A percentile compares a stretch with the other conserved stretches of the same genome.
Conservation (phyloP, 2,113 vertebrate genomes). For the human (Homo sapiens) region GRCh38 chr12:42931001-42931500, state of each 20-base stretch:
- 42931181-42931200: neutral
- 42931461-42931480: too few species aligned
- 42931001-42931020: neutral
- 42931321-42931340: neutral
- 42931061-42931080: neutral
- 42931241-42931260: neutral
- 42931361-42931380: neutral
- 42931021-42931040: neutral
- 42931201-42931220: neutral
- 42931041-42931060: neutral
- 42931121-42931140: neutral
- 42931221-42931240: neutral
- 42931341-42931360: neutral
- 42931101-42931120: neutral
- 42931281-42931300: neutral
- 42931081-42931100: neutral
- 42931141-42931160: conserved; percentile 1
- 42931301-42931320: neutral
- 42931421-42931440: too few species aligned
- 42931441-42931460: too few species aligned
- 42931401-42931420: too few species aligned
- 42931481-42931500: too few species aligned
- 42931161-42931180: neutral
- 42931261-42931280: neutral
- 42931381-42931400: too few species aligned